Evolutionary conservation across 2,888 invertebrate species (phyloP).

Genomic region (Chymomyza caudatula): DNA sequence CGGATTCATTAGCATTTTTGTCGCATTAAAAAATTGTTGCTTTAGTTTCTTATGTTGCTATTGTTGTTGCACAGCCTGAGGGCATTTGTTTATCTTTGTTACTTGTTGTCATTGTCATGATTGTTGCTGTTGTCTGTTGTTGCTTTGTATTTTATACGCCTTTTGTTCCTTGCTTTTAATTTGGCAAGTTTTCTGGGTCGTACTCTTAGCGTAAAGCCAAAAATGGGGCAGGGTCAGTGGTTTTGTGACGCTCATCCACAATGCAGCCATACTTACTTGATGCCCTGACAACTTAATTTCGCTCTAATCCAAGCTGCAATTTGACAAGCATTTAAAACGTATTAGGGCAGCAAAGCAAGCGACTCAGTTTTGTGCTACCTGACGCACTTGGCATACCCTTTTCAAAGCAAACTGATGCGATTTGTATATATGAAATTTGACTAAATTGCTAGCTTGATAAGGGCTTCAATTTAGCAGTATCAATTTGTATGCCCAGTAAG

Average conservation of each 20-base stretch:
- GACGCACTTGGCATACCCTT: background rate
- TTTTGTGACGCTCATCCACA: constrained; percentile 9
- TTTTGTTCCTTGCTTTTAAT: constrained; percentile 20
- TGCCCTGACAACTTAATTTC: background rate
- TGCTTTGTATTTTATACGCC: constrained; percentile 9
- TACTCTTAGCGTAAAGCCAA: background rate
- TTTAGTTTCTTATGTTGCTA: constrained; percentile 1
- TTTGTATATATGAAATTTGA: background rate
- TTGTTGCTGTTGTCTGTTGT: constrained; percentile 21
- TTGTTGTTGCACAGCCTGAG: constrained; percentile 6
- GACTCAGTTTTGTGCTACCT: too few species aligned
- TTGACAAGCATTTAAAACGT: background rate
- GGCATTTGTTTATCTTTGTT: constrained; percentile 48
- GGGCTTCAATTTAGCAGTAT: background rate
- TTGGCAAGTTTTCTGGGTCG: constrained; percentile 23
- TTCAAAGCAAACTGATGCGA: background rate
- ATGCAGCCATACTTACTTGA: background rate
- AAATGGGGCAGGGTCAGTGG: background rate
- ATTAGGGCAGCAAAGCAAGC: background rate
- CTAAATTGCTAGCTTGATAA: background rate
- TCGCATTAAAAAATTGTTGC: constrained; percentile 44
- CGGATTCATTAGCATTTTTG: constrained; percentile 67
- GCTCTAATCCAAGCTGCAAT: background rate
- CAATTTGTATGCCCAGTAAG: background rate
- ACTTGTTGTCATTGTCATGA: constrained; percentile 14